These are phyloP conservation scores for Odocoileus hemionus DNA, from an alignment of 2,113 vertebrate genomes.

Conservation along the genomic window DNA sequence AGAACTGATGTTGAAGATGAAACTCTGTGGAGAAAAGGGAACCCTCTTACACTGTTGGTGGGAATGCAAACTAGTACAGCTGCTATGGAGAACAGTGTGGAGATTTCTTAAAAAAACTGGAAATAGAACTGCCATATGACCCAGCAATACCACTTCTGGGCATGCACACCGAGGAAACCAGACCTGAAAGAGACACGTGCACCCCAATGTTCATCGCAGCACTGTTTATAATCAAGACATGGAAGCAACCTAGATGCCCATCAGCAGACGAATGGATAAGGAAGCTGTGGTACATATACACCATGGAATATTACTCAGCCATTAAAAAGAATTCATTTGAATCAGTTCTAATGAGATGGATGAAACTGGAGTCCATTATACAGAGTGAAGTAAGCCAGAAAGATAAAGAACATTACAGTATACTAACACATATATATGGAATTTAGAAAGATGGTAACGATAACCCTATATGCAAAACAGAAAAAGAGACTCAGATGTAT, in stretches of 20 bases:
- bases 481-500: not conserved
- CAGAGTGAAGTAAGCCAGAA: not conserved
- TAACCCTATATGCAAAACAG: not conserved
- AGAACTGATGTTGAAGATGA: too few relatives aligned
- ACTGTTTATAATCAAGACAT: not conserved
- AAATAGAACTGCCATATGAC: not conserved
- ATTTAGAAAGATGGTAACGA: not conserved
- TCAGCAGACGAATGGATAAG: not conserved
- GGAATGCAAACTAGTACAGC: not conserved
- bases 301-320: not conserved
- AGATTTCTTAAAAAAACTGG: not conserved
- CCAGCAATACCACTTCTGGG: not conserved
- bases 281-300: not conserved
- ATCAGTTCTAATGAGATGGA: not conserved
- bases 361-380: not conserved
- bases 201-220: not conserved
- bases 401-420: not conserved
- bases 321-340: not conserved
- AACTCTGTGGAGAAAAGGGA: not conserved
- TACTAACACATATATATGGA: not conserved
- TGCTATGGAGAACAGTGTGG: not conserved
- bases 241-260: not conserved
- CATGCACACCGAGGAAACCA: not conserved
- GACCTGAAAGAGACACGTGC: not conserved
- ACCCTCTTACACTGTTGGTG: not conserved